Evolutionary conservation across 1,140 invertebrate species (phyloP).

Genomic region (Drosophila burlai): DNA sequence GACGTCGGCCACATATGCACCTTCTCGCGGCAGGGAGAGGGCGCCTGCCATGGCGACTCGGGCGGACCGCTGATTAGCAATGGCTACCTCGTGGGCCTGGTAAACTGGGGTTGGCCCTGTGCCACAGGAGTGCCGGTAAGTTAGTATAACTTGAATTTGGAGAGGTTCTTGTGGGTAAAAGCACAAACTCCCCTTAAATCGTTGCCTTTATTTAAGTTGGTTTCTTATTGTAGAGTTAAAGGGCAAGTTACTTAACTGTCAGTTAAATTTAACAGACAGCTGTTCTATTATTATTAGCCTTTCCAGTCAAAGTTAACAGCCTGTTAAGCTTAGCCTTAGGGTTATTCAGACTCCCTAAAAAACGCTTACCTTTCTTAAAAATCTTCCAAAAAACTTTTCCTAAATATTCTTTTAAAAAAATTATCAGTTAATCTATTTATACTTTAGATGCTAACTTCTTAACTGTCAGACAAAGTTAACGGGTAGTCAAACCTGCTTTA

Average conservation of each 20-base stretch:
- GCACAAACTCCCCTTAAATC: not conserved
- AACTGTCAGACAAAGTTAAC: not conserved
- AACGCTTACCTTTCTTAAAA: not conserved
- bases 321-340: no score
- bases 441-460: not conserved
- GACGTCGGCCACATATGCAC: slow-evolving; percentile 87
- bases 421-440: no score
- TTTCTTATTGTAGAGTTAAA: not conserved
- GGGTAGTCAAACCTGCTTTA: no score
- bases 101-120: slow-evolving; percentile 87
- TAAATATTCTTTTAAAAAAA: not conserved
- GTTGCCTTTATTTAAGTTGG: not conserved
- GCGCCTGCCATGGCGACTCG: slow-evolving; percentile 87
- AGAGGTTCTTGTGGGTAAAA: not conserved
- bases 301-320: no score
- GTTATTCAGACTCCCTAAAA: no score
- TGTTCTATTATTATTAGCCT: no score
- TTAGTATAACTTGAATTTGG: not conserved
- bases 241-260: not conserved
- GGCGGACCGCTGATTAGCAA: slow-evolving; percentile 86
- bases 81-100: slow-evolving; percentile 85
- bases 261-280: not conserved
- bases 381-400: not conserved
- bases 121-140: slow-evolving; percentile 82
- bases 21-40: slow-evolving; percentile 86